phyloP scores from a whole-genome alignment of 1,140 invertebrate species.

The Pentalonia nigronervosa region DNA sequence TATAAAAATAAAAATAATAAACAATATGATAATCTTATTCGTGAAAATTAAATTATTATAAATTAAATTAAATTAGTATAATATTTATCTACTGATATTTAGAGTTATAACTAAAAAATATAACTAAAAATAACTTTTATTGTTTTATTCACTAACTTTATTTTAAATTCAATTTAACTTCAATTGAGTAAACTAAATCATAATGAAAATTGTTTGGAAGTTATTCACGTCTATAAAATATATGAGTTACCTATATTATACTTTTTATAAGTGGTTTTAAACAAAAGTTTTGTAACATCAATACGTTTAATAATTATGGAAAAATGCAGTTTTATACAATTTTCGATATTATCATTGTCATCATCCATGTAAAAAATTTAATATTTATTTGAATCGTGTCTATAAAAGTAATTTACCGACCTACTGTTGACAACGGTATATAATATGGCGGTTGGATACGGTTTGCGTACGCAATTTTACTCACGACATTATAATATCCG shows the following conservation, averaged over 20 bases:
- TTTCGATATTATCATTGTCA: not conserved
- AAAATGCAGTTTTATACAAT: conserved; percentile 2
- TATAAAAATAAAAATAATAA: not conserved
- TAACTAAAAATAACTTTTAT: too few species aligned
- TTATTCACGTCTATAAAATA: not conserved
- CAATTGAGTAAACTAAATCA: not conserved
- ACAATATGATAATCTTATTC: not conserved
- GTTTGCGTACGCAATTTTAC: conserved; percentile 12
- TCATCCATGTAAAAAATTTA: not conserved
- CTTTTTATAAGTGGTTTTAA: not conserved
- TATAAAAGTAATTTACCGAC: not conserved
- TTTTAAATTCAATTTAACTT: not conserved
- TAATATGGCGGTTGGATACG: not conserved
- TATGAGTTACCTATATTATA: not conserved
- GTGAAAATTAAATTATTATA: not conserved
- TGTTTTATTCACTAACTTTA: not conserved
- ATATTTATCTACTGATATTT: not conserved
- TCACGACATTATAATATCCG: conserved; percentile 43
- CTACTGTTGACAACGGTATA: not conserved
- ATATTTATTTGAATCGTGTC: conserved; percentile 40
- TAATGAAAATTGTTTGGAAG: not conserved
- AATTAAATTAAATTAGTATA: conserved; percentile 3
- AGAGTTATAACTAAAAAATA: not conserved
- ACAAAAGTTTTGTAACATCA: not conserved
- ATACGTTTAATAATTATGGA: not conserved